phyloP scores from a whole-genome alignment of 2,797 vertebrate species.

The Chloroceryle inda region DNA sequence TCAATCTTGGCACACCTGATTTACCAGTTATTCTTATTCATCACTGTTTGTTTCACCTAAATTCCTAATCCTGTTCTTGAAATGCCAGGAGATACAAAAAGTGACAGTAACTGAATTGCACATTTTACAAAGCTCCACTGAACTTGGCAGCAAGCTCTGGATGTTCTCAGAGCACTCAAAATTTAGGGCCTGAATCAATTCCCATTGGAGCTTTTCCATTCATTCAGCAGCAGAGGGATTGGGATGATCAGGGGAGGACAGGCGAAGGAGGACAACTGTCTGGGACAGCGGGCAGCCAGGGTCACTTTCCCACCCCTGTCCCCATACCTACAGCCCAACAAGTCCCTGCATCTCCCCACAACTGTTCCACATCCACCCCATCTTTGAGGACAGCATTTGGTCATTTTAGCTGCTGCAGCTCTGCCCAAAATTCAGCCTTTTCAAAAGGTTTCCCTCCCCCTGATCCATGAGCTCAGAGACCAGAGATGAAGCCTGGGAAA shows the following conservation, averaged over 20 bases:
- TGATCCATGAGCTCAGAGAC: neutral
- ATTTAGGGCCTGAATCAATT: constrained; percentile 50
- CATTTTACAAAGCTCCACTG: neutral
- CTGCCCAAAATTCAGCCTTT: neutral
- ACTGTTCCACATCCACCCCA: neutral
- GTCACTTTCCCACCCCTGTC: neutral
- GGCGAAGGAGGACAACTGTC: neutral
- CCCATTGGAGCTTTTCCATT: constrained; percentile 48
- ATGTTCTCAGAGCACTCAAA: constrained; percentile 15
- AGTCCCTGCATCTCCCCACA: neutral
- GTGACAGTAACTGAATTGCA: neutral
- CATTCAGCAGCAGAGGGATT: constrained; percentile 11
- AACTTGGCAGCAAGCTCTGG: neutral
- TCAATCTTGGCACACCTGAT: neutral
- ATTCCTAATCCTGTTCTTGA: neutral
- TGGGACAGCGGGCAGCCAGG: neutral
- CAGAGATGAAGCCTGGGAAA: constrained; percentile 64
- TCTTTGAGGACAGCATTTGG: neutral
- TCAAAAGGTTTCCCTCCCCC: neutral
- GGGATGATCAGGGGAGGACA: neutral
- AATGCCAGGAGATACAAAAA: neutral
- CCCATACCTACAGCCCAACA: neutral
- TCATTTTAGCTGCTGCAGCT: neutral
- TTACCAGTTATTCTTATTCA: neutral
- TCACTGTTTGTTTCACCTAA: neutral